phyloP scores from a whole-genome alignment of 1,140 invertebrate species.

The Bemisia tabaci region DNA sequence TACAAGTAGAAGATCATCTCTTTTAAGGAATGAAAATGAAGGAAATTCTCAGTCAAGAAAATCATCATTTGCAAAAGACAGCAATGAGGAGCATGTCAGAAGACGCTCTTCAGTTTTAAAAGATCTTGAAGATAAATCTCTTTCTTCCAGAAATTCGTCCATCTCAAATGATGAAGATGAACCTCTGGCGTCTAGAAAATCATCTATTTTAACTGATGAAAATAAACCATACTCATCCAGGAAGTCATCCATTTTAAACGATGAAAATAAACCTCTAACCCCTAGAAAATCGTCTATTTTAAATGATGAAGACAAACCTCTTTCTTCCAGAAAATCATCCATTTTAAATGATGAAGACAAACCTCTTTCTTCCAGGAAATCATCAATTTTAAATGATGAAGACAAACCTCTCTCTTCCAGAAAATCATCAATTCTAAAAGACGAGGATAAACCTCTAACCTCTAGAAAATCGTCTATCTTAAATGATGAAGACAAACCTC shows the following conservation, averaged over 20 bases:
- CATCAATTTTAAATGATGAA: slow-evolving; percentile 2
- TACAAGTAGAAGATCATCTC: not conserved
- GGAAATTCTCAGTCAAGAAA: not conserved
- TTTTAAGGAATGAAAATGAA: not conserved
- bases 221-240: not conserved
- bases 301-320: not conserved
- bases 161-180: not conserved
- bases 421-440: not conserved
- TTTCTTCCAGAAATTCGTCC: not conserved
- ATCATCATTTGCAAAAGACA: not conserved
- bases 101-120: not conserved
- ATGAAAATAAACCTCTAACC: not conserved
- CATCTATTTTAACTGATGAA: not conserved
- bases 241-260: not conserved
- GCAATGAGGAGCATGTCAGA: too few relatives aligned
- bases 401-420: not conserved
- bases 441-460: not conserved
- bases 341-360: slow-evolving; percentile 5
- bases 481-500: not conserved
- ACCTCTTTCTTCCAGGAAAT: not conserved
- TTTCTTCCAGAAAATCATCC: not conserved
- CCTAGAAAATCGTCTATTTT: not conserved
- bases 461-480: not conserved
- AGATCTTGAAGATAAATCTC: not conserved
- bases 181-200: not conserved